Evolutionary conservation across 2,113 vertebrate species (phyloP).

Genomic region (Paedocypris sp.): DNA sequence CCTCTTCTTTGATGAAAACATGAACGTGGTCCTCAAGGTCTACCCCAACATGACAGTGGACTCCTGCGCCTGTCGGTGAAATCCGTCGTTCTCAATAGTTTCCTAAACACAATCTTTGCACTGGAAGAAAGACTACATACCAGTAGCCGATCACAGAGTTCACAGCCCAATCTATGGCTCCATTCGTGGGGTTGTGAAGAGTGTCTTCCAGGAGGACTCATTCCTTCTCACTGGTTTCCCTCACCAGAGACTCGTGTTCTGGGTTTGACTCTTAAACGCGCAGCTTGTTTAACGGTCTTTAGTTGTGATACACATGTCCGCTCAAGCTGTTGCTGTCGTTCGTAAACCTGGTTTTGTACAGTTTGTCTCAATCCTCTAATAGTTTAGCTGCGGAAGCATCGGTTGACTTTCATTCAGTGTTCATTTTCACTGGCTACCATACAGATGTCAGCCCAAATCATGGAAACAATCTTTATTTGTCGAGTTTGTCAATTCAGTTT

Average conservation of each 20-base stretch:
- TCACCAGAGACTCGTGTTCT: slow-evolving; percentile 2
- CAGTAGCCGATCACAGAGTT: slow-evolving; percentile 30
- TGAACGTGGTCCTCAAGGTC: slow-evolving; percentile 91
- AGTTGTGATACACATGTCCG: not conserved
- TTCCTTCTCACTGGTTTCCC: slow-evolving; percentile 3
- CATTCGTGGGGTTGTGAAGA: slow-evolving; percentile 22
- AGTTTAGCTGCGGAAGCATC: slow-evolving; percentile 22
- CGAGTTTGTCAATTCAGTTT: slow-evolving; percentile 16
- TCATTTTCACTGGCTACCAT: slow-evolving; percentile 51
- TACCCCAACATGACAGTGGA: slow-evolving; percentile 98
- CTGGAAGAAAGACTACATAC: slow-evolving; percentile 46
- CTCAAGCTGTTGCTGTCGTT: slow-evolving; percentile 9
- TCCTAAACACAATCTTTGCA: slow-evolving; percentile 37
- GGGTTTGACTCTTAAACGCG: not conserved
- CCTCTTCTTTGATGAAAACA: slow-evolving; percentile 91
- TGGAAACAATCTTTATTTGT: slow-evolving; percentile 17
- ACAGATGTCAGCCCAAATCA: slow-evolving; percentile 42
- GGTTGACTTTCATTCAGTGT: slow-evolving; percentile 16
- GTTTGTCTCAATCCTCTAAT: slow-evolving; percentile 23
- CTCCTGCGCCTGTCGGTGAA: slow-evolving; percentile 87
- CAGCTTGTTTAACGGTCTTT: not conserved
- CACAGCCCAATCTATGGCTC: too few relatives aligned
- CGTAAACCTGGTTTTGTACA: slow-evolving; percentile 27
- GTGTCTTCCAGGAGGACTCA: not conserved
- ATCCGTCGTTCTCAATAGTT: not conserved